phyloP scores from a whole-genome alignment of 2,797 vertebrate genomes.

The Lagorchestes hirsutus region DNA sequence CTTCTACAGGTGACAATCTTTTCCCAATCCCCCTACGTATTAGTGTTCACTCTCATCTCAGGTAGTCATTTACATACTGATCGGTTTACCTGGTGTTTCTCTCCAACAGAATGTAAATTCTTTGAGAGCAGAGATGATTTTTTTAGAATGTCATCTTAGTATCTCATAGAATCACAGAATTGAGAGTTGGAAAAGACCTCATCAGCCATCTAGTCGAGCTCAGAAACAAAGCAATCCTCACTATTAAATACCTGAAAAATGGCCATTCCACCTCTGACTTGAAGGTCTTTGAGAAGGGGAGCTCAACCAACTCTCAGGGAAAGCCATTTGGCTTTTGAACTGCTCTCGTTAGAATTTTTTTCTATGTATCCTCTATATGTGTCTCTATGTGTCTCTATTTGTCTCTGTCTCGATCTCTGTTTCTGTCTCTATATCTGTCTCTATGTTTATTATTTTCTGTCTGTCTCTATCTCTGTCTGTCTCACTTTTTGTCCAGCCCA shows the following conservation, averaged over 20 bases:
- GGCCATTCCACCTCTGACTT: not conserved
- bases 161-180: not conserved
- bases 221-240: not conserved
- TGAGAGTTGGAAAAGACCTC: not conserved
- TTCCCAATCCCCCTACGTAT: not conserved
- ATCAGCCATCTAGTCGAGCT: not conserved
- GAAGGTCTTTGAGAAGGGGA: not conserved
- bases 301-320: not conserved
- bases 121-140: not conserved
- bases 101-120: not conserved
- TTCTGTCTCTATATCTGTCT: no score
- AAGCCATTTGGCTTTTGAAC: not conserved
- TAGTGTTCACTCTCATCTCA: not conserved
- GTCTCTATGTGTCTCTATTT: not conserved
- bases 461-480: not conserved
- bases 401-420: not conserved
- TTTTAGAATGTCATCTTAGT: not conserved
- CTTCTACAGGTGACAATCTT: not conserved
- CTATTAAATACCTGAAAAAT: not conserved
- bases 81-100: not conserved
- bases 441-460: no score
- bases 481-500: not conserved
- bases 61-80: not conserved
- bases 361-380: not conserved
- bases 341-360: not conserved